A percentile compares a stretch with the other conserved stretches of the same genome.
phyloP scores from a whole-genome alignment of 2,797 vertebrate genomes.

The Sebastes kiyomatsui region DNA sequence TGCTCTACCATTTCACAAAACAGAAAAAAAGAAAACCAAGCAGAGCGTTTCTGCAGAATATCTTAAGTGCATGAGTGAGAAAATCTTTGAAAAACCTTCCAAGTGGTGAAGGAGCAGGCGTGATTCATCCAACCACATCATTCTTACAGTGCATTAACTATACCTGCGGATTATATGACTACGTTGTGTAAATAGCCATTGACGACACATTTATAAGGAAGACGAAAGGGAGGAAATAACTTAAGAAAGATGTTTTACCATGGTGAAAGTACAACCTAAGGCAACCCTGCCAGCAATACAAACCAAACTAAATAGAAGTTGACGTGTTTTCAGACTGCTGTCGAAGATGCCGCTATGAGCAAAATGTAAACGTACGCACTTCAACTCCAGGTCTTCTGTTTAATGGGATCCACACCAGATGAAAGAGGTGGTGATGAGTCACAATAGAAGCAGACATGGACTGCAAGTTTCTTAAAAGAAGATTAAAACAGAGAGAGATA shows the following conservation, averaged over 20 bases:
- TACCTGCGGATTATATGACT: neutral
- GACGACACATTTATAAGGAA: neutral
- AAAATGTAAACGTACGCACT: neutral
- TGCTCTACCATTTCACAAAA: conserved; percentile 22
- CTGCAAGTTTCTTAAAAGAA: neutral
- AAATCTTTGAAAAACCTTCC: neutral
- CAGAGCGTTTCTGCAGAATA: neutral
- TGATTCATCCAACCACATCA: neutral
- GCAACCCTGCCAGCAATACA: neutral
- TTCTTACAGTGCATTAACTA: neutral
- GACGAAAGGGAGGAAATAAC: neutral
- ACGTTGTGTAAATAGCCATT: neutral
- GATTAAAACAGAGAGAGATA: neutral
- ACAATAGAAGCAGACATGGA: neutral
- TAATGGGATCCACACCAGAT: conserved; percentile 3
- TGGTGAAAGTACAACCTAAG: neutral
- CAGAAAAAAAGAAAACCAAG: neutral
- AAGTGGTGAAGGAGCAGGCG: neutral
- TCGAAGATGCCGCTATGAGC: neutral
- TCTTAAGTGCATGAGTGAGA: neutral
- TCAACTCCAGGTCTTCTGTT: neutral
- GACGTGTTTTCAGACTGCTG: neutral
- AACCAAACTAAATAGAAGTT: neutral
- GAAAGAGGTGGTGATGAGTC: neutral
- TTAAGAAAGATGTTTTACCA: neutral